Evolutionary conservation across 2,888 invertebrate species (phyloP), one percentile per base, ranked within the genome.

Genomic region (Fissipunctia ypsillon): DNA sequence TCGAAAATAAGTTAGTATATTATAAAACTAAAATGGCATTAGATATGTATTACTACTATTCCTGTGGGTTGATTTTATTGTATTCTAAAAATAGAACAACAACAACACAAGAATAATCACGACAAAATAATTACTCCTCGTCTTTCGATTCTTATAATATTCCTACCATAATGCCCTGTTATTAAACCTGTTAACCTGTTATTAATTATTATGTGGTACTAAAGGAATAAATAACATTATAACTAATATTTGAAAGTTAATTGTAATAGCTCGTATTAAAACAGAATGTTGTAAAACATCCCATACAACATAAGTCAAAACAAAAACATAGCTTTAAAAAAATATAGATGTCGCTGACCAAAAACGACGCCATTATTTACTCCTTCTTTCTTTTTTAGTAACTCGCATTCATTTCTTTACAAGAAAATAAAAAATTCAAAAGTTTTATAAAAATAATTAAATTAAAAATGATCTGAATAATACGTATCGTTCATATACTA

Each of bases 361-460:
- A 7, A 68, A 65, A 3, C 76, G 64, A 43, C 81, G 64, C 14
- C 41, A 64, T 63, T 28, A 73, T 25, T 78, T 57, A 31, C 61
- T 66, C 1, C 43, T 61, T 41, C 31, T 78, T 3, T 70, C 25
- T 14, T 14, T 22, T 45, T 6, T 31, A 45, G n/a, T 25, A n/a
- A 63, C 28, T 52, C 1, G 19, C 3, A 45, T 28, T 73, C 0
- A 31, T 19, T 0, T 63, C 38, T 52, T 61, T 67, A 14, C 9
- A 41, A 14, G 4, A 45, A 52, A 52, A 68, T 41, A 80, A 1
- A 14, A 52, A 52, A 41, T 28, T 0, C 3, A 68, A 16, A 57
- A 80, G 12, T 74, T 43, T 78, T 4, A 80, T 59, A 41, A 73
- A 78, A 48, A 73, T 59, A 10, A 59, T 48, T 0, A 74, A 35